Base-by-base conservation (phyloP, 2,113 vertebrate genomes). In the Nothoprocta perdicaria region DNA sequence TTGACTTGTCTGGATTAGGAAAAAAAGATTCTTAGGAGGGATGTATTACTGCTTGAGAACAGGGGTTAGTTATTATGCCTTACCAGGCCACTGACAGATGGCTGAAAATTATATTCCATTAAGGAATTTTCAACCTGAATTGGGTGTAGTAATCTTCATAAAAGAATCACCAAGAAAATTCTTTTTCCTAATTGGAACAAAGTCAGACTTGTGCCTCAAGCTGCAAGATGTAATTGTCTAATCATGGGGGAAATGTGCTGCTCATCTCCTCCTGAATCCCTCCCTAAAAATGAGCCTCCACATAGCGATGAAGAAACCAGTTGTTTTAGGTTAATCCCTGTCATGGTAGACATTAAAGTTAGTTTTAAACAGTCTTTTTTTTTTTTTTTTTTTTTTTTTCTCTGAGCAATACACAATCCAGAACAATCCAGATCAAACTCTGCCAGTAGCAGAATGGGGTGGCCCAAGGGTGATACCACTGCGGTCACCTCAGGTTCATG, bases 41-140 rank as follows among this genome's bases (percentile, higher is more conserved):
- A 80, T 1, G 0, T 58, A 65, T 66, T 82, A 74, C 69, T 77
- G 60, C 7, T 26, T 35, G 31, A 83, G 67, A 95, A 77, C 17
- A 77, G 19, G 50, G 84, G 33, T 82, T 15, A 52, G 67, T 82
- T 89, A 76, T 69, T 69, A 76, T 41, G 61, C 67, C 67, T 77
- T 87, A 92, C 22, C 55, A 87, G 81, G 50, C 45, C 72, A 68
- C 50, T 80, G 79, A 82, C 84, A 93, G 86, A 89, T 92, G 89
- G 86, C 62, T 73, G 71, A 68, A 86, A 82, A 95, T 84, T 80
- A 73, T 77, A 77, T 89, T 84, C 16, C 14, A 46, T 63, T 67
- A 84, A 24, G 16, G 62, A 93, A 65, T 61, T 94, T 85, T 86
- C 38, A 80, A 81, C 80, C 43, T 22, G 43, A 61, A 80, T 53